Conservation (phyloP, 2,797 vertebrate genomes). For the Crenichthys baileyi region DNA sequence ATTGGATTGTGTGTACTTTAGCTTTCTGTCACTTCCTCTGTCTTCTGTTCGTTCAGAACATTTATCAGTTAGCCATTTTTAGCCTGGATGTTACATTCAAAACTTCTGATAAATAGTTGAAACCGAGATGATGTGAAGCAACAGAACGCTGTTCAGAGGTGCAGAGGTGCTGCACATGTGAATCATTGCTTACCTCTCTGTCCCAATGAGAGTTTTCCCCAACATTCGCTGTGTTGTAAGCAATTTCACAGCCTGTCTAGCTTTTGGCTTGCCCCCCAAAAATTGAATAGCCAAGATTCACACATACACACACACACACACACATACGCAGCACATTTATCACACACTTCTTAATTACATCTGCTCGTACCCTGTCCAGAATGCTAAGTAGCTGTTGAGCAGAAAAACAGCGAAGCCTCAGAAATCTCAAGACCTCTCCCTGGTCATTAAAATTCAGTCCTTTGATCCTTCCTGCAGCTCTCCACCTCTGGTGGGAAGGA, state of each 20-base stretch:
- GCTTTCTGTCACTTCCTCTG: background rate
- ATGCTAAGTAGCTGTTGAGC: slow-evolving; percentile 69
- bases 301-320: slow-evolving; percentile 13
- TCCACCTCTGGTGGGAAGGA: slow-evolving; percentile 57
- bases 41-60: background rate
- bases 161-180: slow-evolving; percentile 9
- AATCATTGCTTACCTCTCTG: background rate
- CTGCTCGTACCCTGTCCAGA: slow-evolving; percentile 59
- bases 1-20: background rate
- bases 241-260: slow-evolving; percentile 75
- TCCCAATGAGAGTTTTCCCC: slow-evolving; percentile 25
- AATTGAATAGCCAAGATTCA: slow-evolving; percentile 58
- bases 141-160: background rate
- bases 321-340: slow-evolving; percentile 50
- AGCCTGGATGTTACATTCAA: background rate
- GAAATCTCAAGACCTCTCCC: slow-evolving; percentile 52
- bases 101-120: background rate
- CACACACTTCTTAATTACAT: slow-evolving; percentile 72
- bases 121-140: background rate
- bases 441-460: slow-evolving; percentile 72
- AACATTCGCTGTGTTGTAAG: slow-evolving; percentile 71
- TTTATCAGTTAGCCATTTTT: background rate
- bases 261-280: slow-evolving; percentile 67
- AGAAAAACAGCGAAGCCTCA: slow-evolving; percentile 51
- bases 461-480: slow-evolving; percentile 71